Evolutionary conservation across 2,888 invertebrate genomes (phyloP).

Genomic region (Syrphus vitripennis): DNA sequence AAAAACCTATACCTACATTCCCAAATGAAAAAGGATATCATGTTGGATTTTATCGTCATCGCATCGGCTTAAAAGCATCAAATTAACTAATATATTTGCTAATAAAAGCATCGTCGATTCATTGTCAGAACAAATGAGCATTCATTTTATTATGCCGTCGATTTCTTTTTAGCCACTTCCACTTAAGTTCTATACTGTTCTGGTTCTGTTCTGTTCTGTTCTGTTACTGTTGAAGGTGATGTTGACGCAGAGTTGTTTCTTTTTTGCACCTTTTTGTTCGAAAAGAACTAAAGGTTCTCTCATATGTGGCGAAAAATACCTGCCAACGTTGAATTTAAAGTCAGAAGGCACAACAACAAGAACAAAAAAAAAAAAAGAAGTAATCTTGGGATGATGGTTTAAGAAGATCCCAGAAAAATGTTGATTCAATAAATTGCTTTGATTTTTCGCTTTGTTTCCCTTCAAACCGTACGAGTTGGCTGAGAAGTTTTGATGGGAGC

Average conservation of each 20-base stretch:
- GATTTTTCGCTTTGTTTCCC: conserved; percentile 58
- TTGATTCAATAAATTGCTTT: conserved; percentile 70
- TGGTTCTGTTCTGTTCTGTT: not conserved
- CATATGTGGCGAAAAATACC: conserved; percentile 54
- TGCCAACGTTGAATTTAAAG: conserved; percentile 37
- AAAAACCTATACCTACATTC: not conserved
- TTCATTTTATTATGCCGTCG: conserved; percentile 63
- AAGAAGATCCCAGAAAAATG: conserved; percentile 42
- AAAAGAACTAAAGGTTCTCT: conserved; percentile 3
- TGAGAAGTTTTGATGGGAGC: not conserved
- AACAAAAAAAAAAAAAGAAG: not conserved
- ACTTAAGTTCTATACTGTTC: not conserved
- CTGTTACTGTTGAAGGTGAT: not conserved
- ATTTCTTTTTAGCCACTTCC: conserved; percentile 58
- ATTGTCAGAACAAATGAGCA: conserved; percentile 72
- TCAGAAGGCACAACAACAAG: not conserved
- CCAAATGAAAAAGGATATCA: conserved; percentile 32
- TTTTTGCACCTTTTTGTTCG: conserved; percentile 1
- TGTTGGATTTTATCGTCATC: conserved; percentile 66
- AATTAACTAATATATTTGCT: conserved; percentile 71
- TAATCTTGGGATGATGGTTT: not conserved
- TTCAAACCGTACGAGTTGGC: not conserved
- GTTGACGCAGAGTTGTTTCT: too few relatives aligned
- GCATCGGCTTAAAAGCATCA: conserved; percentile 70
- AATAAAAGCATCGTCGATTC: conserved; percentile 71